Evolutionary conservation across 2,888 invertebrate species (phyloP).

Genomic region (Sminthurinus aureus): DNA sequence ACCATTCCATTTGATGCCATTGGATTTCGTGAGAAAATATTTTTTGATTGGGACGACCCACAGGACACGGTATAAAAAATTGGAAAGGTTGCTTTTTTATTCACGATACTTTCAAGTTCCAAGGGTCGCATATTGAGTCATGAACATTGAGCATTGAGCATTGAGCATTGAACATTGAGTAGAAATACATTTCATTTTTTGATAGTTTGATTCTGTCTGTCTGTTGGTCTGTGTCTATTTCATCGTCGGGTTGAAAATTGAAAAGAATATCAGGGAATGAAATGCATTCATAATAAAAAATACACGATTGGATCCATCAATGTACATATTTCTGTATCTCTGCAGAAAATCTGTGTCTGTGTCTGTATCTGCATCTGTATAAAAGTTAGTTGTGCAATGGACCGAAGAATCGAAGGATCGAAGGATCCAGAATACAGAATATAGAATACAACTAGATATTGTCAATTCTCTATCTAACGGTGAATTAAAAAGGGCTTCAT

Average conservation of each 20-base stretch:
- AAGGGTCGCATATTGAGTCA: slow-evolving; percentile 13
- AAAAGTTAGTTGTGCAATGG: background rate
- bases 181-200: background rate
- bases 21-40: background rate
- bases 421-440: too few relatives aligned
- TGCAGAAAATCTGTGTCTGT: too few relatives aligned
- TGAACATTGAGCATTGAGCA: background rate
- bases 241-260: too few relatives aligned
- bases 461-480: background rate
- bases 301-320: background rate
- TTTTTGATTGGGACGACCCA: background rate
- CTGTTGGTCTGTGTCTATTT: too few relatives aligned
- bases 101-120: background rate
- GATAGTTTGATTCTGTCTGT: background rate
- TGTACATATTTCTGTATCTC: background rate
- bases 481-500: slow-evolving; percentile 25
- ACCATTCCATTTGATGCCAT: too few relatives aligned
- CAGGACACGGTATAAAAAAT: background rate
- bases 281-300: background rate
- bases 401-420: background rate
- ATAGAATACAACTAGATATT: too few relatives aligned
- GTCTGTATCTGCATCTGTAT: too few relatives aligned
- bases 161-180: background rate
- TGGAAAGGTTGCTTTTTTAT: background rate
- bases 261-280: too few relatives aligned